Evolutionary conservation across 2,888 invertebrate species (phyloP), one percentile per base, ranked within the genome.

Genomic region (Platycheirus albimanus): DNA sequence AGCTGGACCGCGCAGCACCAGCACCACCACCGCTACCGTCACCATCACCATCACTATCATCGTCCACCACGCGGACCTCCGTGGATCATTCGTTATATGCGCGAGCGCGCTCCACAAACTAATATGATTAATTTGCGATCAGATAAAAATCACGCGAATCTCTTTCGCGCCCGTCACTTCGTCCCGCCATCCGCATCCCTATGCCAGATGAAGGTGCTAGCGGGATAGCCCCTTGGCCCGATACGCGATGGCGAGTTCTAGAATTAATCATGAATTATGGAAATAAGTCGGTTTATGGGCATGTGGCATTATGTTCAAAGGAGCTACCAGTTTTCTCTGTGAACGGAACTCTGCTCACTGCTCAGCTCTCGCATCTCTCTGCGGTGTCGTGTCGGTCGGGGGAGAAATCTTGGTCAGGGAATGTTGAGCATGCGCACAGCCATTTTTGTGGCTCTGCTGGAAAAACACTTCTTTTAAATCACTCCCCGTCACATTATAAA

Each of bases 81-180:
- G 64, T 33, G 69, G 78, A 78, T 69, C 78, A 83, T 72, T 83
- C 78, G 72, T 72, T 83, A 77, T 78, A 71, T 72, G 83, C 78
- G 83, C 77, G 56, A 80, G 72, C 78, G 78, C 83, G 78, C 72
- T 83, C 83, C 69, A 83, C 83, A 74, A 83, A 78, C 83, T 83
- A 83, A 83, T 83, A 83, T 83, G 83, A 83, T 83, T 83, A 83
- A 83, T 83, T 83, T 83, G 83, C 78, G 83, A 83, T 83, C 83
- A 83, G 83, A 83, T 83, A 83, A 83, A 83, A 78, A 83, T 83
- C 83, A 83, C 83, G 83, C 83, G 83, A 83, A 83, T 83, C 78
- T 77, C 64, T 54, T 79, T 67, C 45, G 58, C 45, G 51, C 66
- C 10, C 47, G 41, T 36, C 38, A 15, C 54, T 54, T 45, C 17